phyloP scores from a whole-genome alignment of 2,797 vertebrate species.

The Hydrophis major region DNA sequence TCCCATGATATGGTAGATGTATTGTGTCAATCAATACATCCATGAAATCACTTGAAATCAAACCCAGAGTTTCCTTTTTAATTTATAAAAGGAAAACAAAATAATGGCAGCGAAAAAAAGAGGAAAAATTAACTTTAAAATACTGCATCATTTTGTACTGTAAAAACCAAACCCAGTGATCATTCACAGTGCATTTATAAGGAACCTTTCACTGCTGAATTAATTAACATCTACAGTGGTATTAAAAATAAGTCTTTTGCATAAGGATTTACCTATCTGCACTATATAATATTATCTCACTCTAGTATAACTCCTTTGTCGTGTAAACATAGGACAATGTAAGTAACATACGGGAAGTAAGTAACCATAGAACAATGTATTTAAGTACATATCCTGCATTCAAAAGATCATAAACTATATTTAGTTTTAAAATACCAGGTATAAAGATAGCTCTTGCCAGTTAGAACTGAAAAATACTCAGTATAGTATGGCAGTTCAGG shows the following conservation, averaged over 20 bases:
- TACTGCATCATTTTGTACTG: neutral
- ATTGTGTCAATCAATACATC: neutral
- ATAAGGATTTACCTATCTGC: too few species aligned
- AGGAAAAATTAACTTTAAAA: neutral
- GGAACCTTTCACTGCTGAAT: neutral
- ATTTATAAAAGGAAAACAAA: neutral
- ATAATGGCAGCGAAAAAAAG: neutral
- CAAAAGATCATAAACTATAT: neutral
- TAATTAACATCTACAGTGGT: neutral
- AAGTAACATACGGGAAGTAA: neutral
- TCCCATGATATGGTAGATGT: neutral
- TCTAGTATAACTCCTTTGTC: neutral
- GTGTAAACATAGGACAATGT: neutral
- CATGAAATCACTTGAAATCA: neutral
- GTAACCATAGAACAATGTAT: neutral
- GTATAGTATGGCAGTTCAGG: neutral
- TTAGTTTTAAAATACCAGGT: neutral
- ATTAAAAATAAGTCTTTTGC: neutral
- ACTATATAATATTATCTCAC: neutral
- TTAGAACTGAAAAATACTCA: neutral
- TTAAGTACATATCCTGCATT: neutral
- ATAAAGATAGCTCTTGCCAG: neutral
- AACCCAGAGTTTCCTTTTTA: neutral
- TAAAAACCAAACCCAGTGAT: neutral
- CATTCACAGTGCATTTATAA: neutral